Percentiles rank a stretch among this genome's conserved stretches.
phyloP scores from a whole-genome alignment of 2,797 vertebrate genomes.

The Melanotaenia parkinsoni region DNA sequence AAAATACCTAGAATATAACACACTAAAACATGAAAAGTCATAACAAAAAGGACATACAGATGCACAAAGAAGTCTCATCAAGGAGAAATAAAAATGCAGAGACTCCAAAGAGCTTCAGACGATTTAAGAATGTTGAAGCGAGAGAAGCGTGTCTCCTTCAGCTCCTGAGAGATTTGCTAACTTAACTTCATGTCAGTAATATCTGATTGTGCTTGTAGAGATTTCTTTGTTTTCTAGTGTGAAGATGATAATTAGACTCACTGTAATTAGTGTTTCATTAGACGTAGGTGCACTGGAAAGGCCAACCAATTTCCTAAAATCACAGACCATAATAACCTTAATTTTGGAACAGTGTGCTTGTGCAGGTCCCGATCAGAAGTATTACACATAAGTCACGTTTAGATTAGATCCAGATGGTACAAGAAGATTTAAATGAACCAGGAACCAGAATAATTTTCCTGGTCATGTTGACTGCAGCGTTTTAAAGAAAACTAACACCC shows the following conservation, averaged over 20 bases:
- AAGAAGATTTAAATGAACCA: conserved; percentile 1
- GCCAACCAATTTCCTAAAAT: conserved; percentile 34
- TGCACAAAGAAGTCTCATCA: background rate
- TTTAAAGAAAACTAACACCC: no score
- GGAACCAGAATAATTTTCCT: background rate
- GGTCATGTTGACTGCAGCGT: background rate
- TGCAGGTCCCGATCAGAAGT: conserved; percentile 21
- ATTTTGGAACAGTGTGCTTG: background rate
- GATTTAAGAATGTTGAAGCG: no score
- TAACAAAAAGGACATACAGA: background rate
- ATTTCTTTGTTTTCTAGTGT: background rate
- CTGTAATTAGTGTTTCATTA: conserved; percentile 40
- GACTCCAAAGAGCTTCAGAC: background rate
- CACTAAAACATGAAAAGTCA: background rate
- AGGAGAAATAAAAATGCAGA: background rate
- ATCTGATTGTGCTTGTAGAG: conserved; percentile 17
- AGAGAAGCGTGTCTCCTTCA: no score
- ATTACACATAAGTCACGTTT: conserved; percentile 25
- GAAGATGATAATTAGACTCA: conserved; percentile 4
- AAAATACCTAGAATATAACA: background rate
- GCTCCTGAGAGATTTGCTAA: background rate
- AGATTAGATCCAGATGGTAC: conserved; percentile 24
- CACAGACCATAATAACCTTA: background rate
- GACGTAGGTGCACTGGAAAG: conserved; percentile 46
- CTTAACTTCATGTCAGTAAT: background rate